phyloP scores from a whole-genome alignment of 2,797 vertebrate genomes.

The Anolis apletophallus region DNA sequence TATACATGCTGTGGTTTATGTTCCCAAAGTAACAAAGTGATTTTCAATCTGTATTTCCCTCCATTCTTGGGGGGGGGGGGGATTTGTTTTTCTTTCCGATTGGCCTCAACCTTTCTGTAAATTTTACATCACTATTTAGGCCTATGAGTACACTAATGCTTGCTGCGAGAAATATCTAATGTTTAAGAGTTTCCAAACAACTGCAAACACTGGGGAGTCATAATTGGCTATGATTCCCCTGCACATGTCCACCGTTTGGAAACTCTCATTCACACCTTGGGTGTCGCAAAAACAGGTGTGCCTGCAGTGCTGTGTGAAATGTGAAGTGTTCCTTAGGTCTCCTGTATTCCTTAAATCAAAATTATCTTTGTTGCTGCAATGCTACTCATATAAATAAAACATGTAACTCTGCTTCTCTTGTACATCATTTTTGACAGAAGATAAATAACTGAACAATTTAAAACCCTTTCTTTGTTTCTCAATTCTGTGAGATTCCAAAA shows the following conservation, averaged over 20 bases:
- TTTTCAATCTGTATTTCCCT: too few relatives aligned
- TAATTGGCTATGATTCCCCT: not conserved
- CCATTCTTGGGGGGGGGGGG: too few relatives aligned
- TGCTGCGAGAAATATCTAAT: not conserved
- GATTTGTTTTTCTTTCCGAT: too few relatives aligned
- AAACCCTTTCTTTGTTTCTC: not conserved
- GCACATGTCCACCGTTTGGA: not conserved
- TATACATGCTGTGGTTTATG: too few relatives aligned
- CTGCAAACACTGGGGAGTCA: not conserved
- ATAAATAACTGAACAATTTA: not conserved
- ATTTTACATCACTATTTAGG: too few relatives aligned
- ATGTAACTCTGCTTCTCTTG: not conserved
- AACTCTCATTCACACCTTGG: not conserved
- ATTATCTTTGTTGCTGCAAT: not conserved
- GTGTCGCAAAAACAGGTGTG: not conserved
- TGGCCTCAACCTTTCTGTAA: too few relatives aligned
- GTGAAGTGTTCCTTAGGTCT: constrained; percentile 3
- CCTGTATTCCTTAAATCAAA: constrained; percentile 15
- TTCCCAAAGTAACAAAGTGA: too few relatives aligned
- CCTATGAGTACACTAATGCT: not conserved
- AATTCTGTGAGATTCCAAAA: constrained; percentile 12
- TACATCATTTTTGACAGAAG: constrained; percentile 10
- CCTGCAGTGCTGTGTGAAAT: not conserved
- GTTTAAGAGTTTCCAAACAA: not conserved
- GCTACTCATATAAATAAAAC: not conserved